Evolutionary conservation across 2,797 vertebrate species (phyloP).

Genomic region (Gymnocypris eckloni): DNA sequence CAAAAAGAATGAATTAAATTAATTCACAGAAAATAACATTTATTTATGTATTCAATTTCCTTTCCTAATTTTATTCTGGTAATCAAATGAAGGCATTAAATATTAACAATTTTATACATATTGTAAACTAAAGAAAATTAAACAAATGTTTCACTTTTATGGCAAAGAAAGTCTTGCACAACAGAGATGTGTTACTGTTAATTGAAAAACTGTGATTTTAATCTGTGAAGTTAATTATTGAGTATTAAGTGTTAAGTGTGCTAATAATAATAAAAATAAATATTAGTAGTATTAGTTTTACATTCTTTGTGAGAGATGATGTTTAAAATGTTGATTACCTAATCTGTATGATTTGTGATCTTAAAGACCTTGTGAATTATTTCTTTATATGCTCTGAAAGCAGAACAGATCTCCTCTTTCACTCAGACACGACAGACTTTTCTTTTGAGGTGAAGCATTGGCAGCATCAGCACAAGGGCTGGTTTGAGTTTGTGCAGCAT

Average conservation of each 20-base stretch:
- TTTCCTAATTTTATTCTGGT: no score
- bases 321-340: background rate
- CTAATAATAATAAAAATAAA: background rate
- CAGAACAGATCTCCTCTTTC: background rate
- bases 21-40: no score
- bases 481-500: background rate
- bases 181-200: no score
- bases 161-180: background rate
- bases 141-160: no score
- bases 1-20: no score
- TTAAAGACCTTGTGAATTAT: background rate
- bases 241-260: no score
- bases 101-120: no score
- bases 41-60: no score
- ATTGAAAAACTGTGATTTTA: no score
- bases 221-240: background rate
- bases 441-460: background rate
- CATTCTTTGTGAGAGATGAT: background rate
- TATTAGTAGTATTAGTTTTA: background rate
- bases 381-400: background rate
- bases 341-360: background rate
- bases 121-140: no score
- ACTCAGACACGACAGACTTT: background rate
- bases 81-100: no score
- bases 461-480: background rate